Percentiles rank a stretch among this genome's conserved stretches.
These are phyloP conservation scores for Triplophysa yarkandensis DNA, from an alignment of 2,797 vertebrate genomes.

Conservation along the genomic window DNA sequence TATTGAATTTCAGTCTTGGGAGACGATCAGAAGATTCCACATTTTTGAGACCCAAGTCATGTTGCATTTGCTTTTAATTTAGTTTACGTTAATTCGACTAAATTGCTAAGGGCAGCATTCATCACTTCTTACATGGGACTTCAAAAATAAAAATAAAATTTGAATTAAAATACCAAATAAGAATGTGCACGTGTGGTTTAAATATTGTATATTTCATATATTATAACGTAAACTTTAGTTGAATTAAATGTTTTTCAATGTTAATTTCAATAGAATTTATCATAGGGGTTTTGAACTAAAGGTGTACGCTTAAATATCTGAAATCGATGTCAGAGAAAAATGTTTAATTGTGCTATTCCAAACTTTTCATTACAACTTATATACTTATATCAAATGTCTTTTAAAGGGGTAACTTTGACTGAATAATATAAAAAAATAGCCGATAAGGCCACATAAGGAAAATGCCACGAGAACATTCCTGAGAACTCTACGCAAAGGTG, in stretches of 20 bases:
- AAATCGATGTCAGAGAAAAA: no score
- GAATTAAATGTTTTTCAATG: background rate
- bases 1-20: slow-evolving; percentile 32
- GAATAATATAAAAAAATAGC: background rate
- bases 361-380: no score
- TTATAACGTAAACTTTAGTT: background rate
- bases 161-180: background rate
- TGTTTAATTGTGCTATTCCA: no score
- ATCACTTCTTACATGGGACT: background rate
- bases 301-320: no score
- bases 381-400: no score
- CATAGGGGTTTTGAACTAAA: no score
- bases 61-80: slow-evolving; percentile 26
- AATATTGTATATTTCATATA: background rate
- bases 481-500: no score
- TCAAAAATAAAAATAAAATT: slow-evolving; percentile 2
- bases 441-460: no score
- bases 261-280: no score
- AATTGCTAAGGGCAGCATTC: background rate
- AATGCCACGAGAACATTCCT: no score
- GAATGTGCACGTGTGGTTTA: background rate
- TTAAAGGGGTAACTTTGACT: no score
- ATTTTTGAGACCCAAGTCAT: background rate
- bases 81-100: slow-evolving; percentile 22
- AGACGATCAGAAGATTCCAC: slow-evolving; percentile 27